These are phyloP conservation scores for Uria aalge DNA, from an alignment of 2,113 vertebrate genomes.

Conservation along the genomic window DNA sequence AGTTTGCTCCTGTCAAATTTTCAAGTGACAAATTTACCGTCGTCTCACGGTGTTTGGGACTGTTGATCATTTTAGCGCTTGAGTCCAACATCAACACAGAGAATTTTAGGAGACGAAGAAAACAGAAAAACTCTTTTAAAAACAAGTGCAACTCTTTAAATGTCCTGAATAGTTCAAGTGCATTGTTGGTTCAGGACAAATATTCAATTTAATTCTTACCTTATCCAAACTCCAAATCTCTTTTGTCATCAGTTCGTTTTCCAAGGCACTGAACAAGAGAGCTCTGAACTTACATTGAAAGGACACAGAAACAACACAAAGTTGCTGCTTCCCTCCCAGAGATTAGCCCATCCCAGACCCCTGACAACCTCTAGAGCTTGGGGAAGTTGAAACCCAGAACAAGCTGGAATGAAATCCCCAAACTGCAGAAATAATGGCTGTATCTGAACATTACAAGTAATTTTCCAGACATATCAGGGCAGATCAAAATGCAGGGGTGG, in stretches of 20 bases:
- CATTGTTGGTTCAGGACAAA: constrained; percentile 9
- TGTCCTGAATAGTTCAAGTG: neutral
- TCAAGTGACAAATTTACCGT: neutral
- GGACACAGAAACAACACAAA: neutral
- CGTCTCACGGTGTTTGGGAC: neutral
- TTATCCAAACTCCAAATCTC: constrained; percentile 11
- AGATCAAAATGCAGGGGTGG: neutral
- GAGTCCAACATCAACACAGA: neutral
- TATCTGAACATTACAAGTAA: neutral
- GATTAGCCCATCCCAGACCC: neutral
- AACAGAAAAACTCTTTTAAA: neutral
- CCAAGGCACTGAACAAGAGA: neutral
- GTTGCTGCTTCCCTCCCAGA: neutral
- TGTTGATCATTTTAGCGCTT: neutral
- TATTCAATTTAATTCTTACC: constrained; percentile 39
- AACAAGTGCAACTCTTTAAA: neutral
- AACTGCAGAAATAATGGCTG: neutral
- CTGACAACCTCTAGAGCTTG: neutral
- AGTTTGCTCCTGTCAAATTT: neutral
- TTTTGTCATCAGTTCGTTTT: constrained; percentile 5
- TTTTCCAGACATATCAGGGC: neutral
- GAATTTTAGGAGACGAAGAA: neutral
- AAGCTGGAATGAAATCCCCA: neutral
- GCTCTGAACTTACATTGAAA: neutral
- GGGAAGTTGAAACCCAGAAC: neutral